Conservation (phyloP, 2,113 vertebrate species). For the Tamias sibiricus region DNA sequence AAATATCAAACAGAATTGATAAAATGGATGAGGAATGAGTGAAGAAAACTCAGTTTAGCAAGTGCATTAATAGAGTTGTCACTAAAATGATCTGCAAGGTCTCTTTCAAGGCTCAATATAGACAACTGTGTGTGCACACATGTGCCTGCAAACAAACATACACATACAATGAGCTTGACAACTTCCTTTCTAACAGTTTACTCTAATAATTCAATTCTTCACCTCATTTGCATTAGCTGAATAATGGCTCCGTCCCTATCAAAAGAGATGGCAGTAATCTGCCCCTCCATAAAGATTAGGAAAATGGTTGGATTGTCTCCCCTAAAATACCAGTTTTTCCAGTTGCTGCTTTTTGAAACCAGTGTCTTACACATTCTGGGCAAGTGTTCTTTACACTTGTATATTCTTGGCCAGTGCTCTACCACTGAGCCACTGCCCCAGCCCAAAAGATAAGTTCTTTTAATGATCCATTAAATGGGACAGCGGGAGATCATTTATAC, state of each 20-base stretch:
- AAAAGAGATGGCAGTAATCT: neutral
- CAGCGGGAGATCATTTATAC: neutral
- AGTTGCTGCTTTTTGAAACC: neutral
- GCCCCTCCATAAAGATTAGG: neutral
- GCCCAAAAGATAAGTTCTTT: neutral
- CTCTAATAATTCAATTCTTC: neutral
- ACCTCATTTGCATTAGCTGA: neutral
- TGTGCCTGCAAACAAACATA: neutral
- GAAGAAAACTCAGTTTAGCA: neutral
- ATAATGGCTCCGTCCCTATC: neutral
- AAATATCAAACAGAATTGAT: neutral
- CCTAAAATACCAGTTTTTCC: neutral
- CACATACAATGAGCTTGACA: neutral
- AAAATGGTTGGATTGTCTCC: neutral
- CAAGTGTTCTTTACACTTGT: too few relatives aligned
- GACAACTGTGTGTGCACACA: neutral
- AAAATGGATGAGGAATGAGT: neutral
- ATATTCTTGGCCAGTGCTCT: too few relatives aligned
- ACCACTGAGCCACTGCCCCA: too few relatives aligned
- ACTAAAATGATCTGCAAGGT: neutral
- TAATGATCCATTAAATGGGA: neutral
- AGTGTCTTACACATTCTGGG: too few relatives aligned
- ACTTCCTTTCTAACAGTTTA: slow-evolving; percentile 15
- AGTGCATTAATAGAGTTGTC: neutral
- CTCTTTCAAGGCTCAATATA: neutral